Evolutionary conservation across 23 tunicate genomes (phyloP).

Genomic region (Trididemnum clinides): DNA sequence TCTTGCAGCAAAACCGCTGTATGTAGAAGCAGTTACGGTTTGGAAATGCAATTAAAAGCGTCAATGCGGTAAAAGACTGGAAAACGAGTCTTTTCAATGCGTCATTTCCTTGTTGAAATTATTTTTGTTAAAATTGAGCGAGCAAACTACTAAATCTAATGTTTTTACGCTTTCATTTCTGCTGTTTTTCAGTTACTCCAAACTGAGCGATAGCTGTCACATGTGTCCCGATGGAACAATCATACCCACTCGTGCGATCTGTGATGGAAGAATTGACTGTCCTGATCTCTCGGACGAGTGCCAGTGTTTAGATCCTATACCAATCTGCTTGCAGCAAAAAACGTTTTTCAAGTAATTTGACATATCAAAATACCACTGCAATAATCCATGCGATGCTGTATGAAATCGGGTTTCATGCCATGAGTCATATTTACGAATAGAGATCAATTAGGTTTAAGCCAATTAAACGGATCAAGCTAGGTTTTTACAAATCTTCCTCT

Average conservation of each 20-base stretch:
- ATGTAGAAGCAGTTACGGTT: too few species aligned
- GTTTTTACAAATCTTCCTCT: too few species aligned
- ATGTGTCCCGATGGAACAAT: not conserved
- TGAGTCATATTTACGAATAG: too few species aligned
- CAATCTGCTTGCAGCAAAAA: too few species aligned
- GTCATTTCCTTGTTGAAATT: too few species aligned
- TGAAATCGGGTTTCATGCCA: too few species aligned
- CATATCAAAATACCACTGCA: too few species aligned
- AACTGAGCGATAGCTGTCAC: not conserved
- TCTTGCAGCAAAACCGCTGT: too few species aligned
- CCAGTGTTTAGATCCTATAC: not conserved
- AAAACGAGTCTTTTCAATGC: not conserved
- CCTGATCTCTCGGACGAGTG: slow-evolving; percentile 36
- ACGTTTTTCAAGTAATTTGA: too few species aligned
- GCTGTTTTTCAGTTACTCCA: slow-evolving; percentile 1
- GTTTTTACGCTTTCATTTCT: not conserved
- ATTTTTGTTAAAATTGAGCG: not conserved
- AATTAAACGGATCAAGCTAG: too few species aligned
- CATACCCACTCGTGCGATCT: not conserved
- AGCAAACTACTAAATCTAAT: not conserved
- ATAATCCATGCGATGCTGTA: too few species aligned
- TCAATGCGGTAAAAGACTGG: not conserved
- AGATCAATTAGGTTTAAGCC: too few species aligned
- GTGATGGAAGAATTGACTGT: slow-evolving; percentile 38
- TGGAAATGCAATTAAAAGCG: not conserved